Evolutionary conservation across 2,888 invertebrate species (phyloP).

Genomic region (Nomada ruficornis): DNA sequence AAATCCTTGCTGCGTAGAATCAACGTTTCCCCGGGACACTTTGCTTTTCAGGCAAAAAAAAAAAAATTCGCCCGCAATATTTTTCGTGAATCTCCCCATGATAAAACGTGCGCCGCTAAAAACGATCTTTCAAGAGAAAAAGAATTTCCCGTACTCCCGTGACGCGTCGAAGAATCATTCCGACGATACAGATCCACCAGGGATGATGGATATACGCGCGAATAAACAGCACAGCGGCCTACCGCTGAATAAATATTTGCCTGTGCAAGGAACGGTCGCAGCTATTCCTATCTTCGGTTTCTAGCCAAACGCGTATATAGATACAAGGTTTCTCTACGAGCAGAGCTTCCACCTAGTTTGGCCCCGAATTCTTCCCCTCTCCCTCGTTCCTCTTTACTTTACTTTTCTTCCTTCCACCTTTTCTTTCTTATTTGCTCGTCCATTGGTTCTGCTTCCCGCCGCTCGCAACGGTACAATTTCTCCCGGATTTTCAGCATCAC

Average conservation of each 20-base stretch:
- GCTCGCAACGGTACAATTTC: not conserved
- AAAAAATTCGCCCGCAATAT: not conserved
- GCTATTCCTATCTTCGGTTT: constrained; percentile 76
- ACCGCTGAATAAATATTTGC: constrained; percentile 81
- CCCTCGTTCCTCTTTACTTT: not conserved
- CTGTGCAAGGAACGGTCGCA: constrained; percentile 67
- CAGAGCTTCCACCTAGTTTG: constrained; percentile 20
- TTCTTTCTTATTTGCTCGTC: too few species aligned
- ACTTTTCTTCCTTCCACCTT: not conserved
- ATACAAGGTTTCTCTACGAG: constrained; percentile 29
- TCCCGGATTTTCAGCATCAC: not conserved
- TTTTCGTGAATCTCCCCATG: not conserved
- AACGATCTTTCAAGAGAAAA: not conserved
- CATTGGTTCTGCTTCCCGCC: not conserved
- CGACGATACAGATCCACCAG: constrained; percentile 64
- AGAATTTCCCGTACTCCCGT: constrained; percentile 23
- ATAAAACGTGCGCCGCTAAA: not conserved
- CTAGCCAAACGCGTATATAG: constrained; percentile 55
- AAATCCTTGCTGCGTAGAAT: too few species aligned
- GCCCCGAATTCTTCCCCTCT: constrained; percentile 9
- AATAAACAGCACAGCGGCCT: constrained; percentile 74
- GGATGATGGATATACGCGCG: constrained; percentile 78
- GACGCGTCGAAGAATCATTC: constrained; percentile 45
- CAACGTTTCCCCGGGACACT: not conserved
- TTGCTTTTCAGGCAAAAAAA: too few species aligned